Evolutionary conservation across 2,888 invertebrate genomes (phyloP).

Genomic region (Harpagoxenus sublaevis): DNA sequence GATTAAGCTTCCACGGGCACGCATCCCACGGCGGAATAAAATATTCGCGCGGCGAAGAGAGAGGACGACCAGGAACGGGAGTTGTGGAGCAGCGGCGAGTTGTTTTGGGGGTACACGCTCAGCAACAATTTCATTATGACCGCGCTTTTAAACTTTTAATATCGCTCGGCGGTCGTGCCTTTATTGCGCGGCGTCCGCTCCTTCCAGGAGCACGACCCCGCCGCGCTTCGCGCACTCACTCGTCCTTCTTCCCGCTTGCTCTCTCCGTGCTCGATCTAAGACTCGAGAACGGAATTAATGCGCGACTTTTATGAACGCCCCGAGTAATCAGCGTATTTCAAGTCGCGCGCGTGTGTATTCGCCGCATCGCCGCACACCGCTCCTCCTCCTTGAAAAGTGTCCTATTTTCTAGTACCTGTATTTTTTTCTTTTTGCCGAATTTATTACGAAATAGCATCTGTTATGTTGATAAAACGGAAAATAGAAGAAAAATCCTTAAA

Average conservation of each 20-base stretch:
- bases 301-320: constrained; percentile 68
- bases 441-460: background rate
- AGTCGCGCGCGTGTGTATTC: constrained; percentile 43
- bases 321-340: constrained; percentile 63
- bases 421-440: background rate
- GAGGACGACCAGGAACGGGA: constrained; percentile 2
- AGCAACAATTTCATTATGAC: constrained; percentile 75
- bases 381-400: constrained; percentile 1
- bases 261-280: constrained; percentile 62
- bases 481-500: background rate
- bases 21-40: constrained; percentile 72
- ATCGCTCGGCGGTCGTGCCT: constrained; percentile 63
- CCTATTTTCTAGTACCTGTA: background rate
- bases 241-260: constrained; percentile 53
- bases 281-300: constrained; percentile 68
- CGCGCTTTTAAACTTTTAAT: constrained; percentile 73
- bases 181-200: constrained; percentile 69
- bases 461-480: background rate
- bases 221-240: constrained; percentile 13
- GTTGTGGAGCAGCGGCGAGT: background rate
- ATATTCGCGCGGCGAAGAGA: constrained; percentile 11
- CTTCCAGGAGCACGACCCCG: constrained; percentile 22
- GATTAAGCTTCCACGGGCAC: constrained; percentile 79
- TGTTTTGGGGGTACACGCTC: constrained; percentile 32
- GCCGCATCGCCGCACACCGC: background rate